Percentiles rank a stretch among this genome's conserved stretches.
Conservation (phyloP, 2,113 vertebrate genomes). For the Epinephelus lanceolatus region DNA sequence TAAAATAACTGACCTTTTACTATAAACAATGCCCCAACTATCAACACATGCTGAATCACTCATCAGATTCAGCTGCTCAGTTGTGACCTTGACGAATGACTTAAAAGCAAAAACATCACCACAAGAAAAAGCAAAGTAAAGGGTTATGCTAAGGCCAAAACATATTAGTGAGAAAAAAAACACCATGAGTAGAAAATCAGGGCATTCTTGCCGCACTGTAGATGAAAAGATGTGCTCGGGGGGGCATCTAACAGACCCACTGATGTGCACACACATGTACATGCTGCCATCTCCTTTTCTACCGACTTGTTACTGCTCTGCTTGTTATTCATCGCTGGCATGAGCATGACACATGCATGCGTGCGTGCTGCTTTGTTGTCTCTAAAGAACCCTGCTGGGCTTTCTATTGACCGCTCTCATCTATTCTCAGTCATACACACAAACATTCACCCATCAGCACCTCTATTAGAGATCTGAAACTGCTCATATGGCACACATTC, state of each 20-base stretch:
- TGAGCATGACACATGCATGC: slow-evolving; percentile 44
- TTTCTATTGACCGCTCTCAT: slow-evolving; percentile 39
- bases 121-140: slow-evolving; percentile 12
- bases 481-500: slow-evolving; percentile 38
- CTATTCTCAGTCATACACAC: slow-evolving; percentile 26
- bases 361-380: slow-evolving; percentile 46
- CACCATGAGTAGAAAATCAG: neutral
- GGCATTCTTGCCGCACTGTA: slow-evolving; percentile 32
- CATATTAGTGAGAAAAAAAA: neutral
- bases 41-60: slow-evolving; percentile 59
- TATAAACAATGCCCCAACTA: slow-evolving; percentile 54
- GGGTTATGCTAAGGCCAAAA: slow-evolving; percentile 30
- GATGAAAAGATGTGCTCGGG: slow-evolving; percentile 42
- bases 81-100: slow-evolving; percentile 19
- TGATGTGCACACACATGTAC: slow-evolving; percentile 6
- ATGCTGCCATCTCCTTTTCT: slow-evolving; percentile 2
- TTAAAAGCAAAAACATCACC: slow-evolving; percentile 36
- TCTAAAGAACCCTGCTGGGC: slow-evolving; percentile 52
- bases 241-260: neutral
- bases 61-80: slow-evolving; percentile 29
- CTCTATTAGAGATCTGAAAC: slow-evolving; percentile 34
- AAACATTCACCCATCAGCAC: slow-evolving; percentile 58
- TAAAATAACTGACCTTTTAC: slow-evolving; percentile 71
- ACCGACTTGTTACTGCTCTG: slow-evolving; percentile 5
- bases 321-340: slow-evolving; percentile 34